These are phyloP conservation scores for Brachionus manjavacas DNA, from an alignment of 1,140 invertebrate species.

Conservation along the genomic window DNA sequence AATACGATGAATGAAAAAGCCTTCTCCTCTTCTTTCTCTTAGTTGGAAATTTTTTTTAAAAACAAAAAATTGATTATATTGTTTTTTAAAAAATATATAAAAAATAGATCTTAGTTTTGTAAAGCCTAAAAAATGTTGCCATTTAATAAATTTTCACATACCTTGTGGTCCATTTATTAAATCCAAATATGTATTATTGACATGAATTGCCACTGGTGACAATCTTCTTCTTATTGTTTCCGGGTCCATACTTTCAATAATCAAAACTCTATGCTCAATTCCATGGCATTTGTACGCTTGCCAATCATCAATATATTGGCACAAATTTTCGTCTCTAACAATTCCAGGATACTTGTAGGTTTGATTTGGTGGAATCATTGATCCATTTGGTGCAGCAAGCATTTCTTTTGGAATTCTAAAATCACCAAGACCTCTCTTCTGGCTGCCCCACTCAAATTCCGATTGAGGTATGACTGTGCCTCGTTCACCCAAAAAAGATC, in stretches of 20 bases:
- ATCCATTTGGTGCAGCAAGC: slow-evolving; percentile 47
- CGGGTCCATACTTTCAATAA: slow-evolving; percentile 53
- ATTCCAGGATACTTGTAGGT: slow-evolving; percentile 49
- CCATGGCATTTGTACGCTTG: slow-evolving; percentile 49
- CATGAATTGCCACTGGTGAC: slow-evolving; percentile 51
- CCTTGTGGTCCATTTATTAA: slow-evolving; percentile 55
- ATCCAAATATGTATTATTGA: slow-evolving; percentile 48
- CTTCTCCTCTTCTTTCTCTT: too few relatives aligned
- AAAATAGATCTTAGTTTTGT: too few relatives aligned
- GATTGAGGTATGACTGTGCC: slow-evolving; percentile 48
- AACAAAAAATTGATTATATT: too few relatives aligned
- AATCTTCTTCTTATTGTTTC: slow-evolving; percentile 53
- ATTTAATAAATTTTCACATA: neutral
- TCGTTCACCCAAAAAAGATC: slow-evolving; percentile 47
- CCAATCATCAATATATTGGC: slow-evolving; percentile 45
- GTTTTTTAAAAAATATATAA: too few relatives aligned
- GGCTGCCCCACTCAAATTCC: slow-evolving; percentile 51
- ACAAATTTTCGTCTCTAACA: slow-evolving; percentile 45
- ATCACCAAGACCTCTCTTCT: slow-evolving; percentile 50
- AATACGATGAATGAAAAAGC: too few relatives aligned
- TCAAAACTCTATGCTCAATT: slow-evolving; percentile 48
- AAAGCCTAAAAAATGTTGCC: too few relatives aligned
- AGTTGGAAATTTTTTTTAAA: too few relatives aligned
- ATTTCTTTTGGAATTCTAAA: slow-evolving; percentile 52
- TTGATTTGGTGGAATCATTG: slow-evolving; percentile 45